Evolutionary conservation across 2,797 vertebrate genomes (phyloP).

Genomic region (Microchirus variegatus): DNA sequence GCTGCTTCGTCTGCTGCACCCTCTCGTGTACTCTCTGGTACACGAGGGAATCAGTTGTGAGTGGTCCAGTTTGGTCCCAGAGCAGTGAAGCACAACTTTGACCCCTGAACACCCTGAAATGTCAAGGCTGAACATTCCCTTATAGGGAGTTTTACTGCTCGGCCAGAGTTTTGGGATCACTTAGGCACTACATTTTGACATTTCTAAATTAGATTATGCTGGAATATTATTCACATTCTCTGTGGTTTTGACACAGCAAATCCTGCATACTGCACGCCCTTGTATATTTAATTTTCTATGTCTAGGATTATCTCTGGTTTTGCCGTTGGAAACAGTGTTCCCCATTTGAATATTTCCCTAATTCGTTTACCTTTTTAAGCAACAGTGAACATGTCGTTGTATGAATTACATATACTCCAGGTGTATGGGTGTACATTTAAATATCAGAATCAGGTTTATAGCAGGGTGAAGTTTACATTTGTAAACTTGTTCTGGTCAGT

Average conservation of each 20-base stretch:
- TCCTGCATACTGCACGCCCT: background rate
- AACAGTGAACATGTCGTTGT: too few relatives aligned
- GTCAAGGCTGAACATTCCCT: slow-evolving; percentile 42
- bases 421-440: too few relatives aligned
- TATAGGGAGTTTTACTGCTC: slow-evolving; percentile 44
- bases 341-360: slow-evolving; percentile 11
- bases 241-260: background rate
- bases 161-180: background rate
- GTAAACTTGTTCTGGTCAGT: too few relatives aligned
- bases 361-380: too few relatives aligned
- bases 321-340: slow-evolving; percentile 44
- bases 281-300: slow-evolving; percentile 12
- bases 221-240: slow-evolving; percentile 13
- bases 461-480: too few relatives aligned
- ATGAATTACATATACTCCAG: too few relatives aligned
- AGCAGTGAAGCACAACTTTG: slow-evolving; percentile 45
- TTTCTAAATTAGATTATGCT: slow-evolving; percentile 19
- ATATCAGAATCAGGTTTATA: too few relatives aligned
- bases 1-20: slow-evolving; percentile 16
- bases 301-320: slow-evolving; percentile 35
- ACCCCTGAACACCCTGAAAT: slow-evolving; percentile 45
- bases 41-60: slow-evolving; percentile 43
- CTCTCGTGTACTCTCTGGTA: slow-evolving; percentile 29
- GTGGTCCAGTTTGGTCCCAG: slow-evolving; percentile 32
- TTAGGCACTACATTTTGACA: slow-evolving; percentile 19